Evolutionary conservation across 2,113 vertebrate species (phyloP).

Genomic region (Nerophis lumbriciformis): DNA sequence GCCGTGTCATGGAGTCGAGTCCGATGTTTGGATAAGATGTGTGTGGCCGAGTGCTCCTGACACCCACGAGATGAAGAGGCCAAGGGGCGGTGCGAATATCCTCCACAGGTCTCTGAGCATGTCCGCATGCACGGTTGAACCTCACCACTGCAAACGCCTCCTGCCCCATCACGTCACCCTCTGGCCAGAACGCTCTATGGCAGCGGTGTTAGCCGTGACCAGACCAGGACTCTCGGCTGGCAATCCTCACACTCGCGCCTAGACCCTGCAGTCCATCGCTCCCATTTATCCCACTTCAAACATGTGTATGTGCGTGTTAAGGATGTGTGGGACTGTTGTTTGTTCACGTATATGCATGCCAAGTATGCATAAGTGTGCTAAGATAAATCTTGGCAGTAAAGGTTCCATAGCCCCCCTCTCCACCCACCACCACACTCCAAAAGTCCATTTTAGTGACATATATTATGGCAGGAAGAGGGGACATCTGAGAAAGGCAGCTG

Average conservation of each 20-base stretch:
- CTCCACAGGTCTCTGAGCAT: slow-evolving; percentile 57
- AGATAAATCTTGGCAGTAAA: slow-evolving; percentile 54
- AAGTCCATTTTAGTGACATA: slow-evolving; percentile 57
- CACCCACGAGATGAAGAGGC: slow-evolving; percentile 46
- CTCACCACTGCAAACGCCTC: slow-evolving; percentile 67
- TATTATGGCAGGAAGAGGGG: slow-evolving; percentile 67
- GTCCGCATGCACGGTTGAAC: slow-evolving; percentile 56
- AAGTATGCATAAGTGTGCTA: slow-evolving; percentile 43
- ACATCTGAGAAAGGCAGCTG: slow-evolving; percentile 50
- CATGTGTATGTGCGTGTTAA: slow-evolving; percentile 20
- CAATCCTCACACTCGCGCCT: slow-evolving; percentile 17
- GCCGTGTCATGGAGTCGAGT: slow-evolving; percentile 1
- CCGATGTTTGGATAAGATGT: slow-evolving; percentile 19
- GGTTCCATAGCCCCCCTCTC: slow-evolving; percentile 44
- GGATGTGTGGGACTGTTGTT: slow-evolving; percentile 21
- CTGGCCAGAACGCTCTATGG: slow-evolving; percentile 49
- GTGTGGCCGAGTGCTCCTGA: slow-evolving; percentile 24
- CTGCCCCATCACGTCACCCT: slow-evolving; percentile 60
- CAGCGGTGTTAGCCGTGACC: slow-evolving; percentile 53
- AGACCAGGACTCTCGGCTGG: slow-evolving; percentile 23
- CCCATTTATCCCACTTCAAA: slow-evolving; percentile 21
- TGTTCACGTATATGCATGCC: slow-evolving; percentile 26
- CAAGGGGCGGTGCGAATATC: slow-evolving; percentile 62
- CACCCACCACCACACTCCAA: neutral
- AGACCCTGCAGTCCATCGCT: slow-evolving; percentile 23